Evolutionary conservation across 92 coral and sea anemone genomes (phyloP).

Genomic region (Parazoanthus darwini): DNA sequence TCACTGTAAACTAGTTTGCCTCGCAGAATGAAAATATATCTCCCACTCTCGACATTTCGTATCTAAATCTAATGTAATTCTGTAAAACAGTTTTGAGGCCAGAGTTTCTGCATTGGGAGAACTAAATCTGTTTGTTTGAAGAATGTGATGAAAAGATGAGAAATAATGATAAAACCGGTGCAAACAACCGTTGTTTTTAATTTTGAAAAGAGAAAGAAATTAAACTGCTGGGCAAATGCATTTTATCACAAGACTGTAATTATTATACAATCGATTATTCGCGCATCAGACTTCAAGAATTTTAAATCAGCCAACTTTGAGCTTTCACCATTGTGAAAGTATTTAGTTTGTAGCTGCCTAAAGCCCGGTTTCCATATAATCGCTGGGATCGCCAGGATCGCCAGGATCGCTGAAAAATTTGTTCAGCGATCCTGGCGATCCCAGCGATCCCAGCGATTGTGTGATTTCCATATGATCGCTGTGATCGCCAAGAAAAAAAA

Average conservation of each 20-base stretch:
- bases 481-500: too few species aligned
- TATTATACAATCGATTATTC: background rate
- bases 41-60: background rate
- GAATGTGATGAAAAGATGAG: background rate
- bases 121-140: too few species aligned
- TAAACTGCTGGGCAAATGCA: conserved; percentile 4
- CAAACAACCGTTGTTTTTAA: background rate
- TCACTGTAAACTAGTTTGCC: background rate
- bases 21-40: background rate
- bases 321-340: background rate
- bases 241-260: background rate
- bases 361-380: too few species aligned
- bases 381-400: too few species aligned
- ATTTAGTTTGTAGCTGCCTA: background rate
- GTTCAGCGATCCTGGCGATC: too few species aligned
- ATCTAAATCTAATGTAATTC: background rate
- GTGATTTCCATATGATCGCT: too few species aligned
- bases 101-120: background rate
- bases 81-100: background rate
- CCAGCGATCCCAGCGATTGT: too few species aligned
- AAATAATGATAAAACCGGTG: background rate
- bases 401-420: too few species aligned
- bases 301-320: background rate
- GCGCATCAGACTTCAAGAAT: background rate
- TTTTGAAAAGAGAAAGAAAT: background rate